Percentiles rank a stretch among this genome's conserved stretches.
Evolutionary conservation across 2,113 vertebrate species (phyloP).

Genomic region (Corydoras maculifer): DNA sequence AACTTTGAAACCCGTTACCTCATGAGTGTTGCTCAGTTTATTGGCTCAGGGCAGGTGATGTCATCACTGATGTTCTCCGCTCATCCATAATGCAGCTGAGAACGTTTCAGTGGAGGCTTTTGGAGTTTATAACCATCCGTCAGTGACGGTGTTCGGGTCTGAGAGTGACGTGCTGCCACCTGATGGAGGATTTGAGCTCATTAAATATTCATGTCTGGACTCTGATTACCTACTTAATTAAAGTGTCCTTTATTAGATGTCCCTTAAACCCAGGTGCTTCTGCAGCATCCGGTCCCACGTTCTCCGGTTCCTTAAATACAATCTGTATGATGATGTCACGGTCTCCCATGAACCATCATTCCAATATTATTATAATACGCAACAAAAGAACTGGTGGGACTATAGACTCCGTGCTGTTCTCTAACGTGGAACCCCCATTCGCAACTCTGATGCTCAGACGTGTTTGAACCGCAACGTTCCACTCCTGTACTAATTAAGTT

Average conservation of each 20-base stretch:
- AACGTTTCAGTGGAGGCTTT: conserved; percentile 33
- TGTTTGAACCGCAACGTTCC: not conserved
- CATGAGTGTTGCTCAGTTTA: conserved; percentile 10
- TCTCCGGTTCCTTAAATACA: not conserved
- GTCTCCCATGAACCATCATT: not conserved
- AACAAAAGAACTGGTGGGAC: not conserved
- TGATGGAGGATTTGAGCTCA: conserved; percentile 30
- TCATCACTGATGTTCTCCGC: conserved; percentile 17
- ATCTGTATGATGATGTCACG: not conserved
- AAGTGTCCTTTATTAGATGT: conserved; percentile 29
- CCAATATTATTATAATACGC: too few relatives aligned
- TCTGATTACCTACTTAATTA: conserved; percentile 40
- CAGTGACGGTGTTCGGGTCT: conserved; percentile 17
- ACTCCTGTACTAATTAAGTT: conserved; percentile 45
- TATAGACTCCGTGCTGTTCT: conserved; percentile 4
- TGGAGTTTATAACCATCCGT: conserved; percentile 11
- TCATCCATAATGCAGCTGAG: conserved; percentile 37
- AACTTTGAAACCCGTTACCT: not conserved
- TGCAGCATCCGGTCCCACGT: not conserved
- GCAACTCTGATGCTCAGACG: too few relatives aligned
- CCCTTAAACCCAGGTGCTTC: conserved; percentile 1
- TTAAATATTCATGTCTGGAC: conserved; percentile 40
- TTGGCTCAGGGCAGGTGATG: conserved; percentile 7
- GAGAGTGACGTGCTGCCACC: conserved; percentile 10
- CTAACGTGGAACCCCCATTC: conserved; percentile 5